Percentiles rank a stretch among this genome's conserved stretches.
Conservation (phyloP, 1,140 invertebrate genomes). For the Stratiolaelaps scimitus region DNA sequence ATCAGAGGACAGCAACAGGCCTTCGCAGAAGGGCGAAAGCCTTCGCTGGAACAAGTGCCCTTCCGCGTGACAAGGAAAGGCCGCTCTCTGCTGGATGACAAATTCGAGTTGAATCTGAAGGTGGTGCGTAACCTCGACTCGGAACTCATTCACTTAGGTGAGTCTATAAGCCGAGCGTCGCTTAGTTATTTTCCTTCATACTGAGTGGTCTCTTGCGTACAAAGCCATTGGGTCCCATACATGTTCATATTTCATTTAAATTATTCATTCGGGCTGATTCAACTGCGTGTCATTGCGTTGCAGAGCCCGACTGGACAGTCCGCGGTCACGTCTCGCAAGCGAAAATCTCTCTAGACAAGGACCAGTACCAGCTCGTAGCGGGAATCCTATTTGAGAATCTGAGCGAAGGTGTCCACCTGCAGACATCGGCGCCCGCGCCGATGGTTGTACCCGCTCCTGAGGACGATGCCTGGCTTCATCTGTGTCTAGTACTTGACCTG, state of each 20-base stretch:
- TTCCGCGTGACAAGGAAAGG: slow-evolving; percentile 48
- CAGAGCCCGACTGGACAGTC: slow-evolving; percentile 71
- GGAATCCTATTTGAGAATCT: slow-evolving; percentile 81
- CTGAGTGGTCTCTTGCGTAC: background rate
- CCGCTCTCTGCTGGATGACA: slow-evolving; percentile 57
- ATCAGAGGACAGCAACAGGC: background rate
- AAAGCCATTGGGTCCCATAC: background rate
- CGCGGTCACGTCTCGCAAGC: slow-evolving; percentile 72
- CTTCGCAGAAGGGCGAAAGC: background rate
- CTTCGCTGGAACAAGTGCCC: slow-evolving; percentile 42
- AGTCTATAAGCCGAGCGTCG: slow-evolving; percentile 17
- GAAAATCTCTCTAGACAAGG: slow-evolving; percentile 62
- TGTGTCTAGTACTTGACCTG: slow-evolving; percentile 33
- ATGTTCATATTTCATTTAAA: slow-evolving; percentile 28
- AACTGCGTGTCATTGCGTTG: slow-evolving; percentile 36
- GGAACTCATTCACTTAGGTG: slow-evolving; percentile 50
- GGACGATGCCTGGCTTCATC: slow-evolving; percentile 10
- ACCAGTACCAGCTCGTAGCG: slow-evolving; percentile 73
- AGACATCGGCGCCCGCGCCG: slow-evolving; percentile 35
- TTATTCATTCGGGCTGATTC: too few relatives aligned
- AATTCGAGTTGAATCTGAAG: slow-evolving; percentile 61
- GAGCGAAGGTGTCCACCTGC: slow-evolving; percentile 64
- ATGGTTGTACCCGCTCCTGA: slow-evolving; percentile 2
- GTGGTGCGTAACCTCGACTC: slow-evolving; percentile 69
- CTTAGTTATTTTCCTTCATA: background rate